Evolutionary conservation across 2,113 vertebrate genomes (phyloP), one percentile per base, ranked within the genome.

Genomic region (Leiothrix lutea): DNA sequence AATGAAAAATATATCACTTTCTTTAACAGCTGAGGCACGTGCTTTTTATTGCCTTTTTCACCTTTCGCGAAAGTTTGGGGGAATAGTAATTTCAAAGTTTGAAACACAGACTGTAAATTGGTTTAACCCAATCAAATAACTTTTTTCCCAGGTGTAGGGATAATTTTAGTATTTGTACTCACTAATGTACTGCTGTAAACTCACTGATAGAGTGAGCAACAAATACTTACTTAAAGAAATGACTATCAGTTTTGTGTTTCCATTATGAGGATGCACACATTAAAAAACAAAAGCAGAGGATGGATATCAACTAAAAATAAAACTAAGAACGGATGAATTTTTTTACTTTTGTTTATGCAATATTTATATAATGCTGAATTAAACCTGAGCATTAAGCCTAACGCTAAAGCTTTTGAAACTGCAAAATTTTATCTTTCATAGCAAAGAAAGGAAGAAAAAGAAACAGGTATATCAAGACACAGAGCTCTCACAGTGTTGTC

Each of bases 1-100:
- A 66, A 94, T 96, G 94, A 93, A 97, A 95, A 64, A 65, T 22
- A 38, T 29, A 14, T 44, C 33, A 61, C 14, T 84, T 56, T 78
- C 42, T 92, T 65, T 86, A 97, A 91, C 15, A 83, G 62, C 50
- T 94, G 50, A 79, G 35, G 35, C 28, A 51, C 36, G 8, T 7
- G 2, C 16, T 40, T 86, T 75, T 78, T 48, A 33, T 40, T 73
- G 38, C 28, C n/a, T 48, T 53, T 72, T 24, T 75, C 47, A 26
- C n/a, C 45, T 86, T 83, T 90, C 71, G n/a, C 73, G 48, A 44
- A 53, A 58, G 3, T 48, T 40, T 47, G 93, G 88, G 90, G 53
- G 91, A 97, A 92, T 38, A 17, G 61, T 51, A 38, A 28, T 84
- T 86, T 36, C 44, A 56, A 50, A 73, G 22, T 86, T 77, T 80